phyloP scores from a whole-genome alignment of 2,888 invertebrate genomes.

The Mesochorus sp. region DNA sequence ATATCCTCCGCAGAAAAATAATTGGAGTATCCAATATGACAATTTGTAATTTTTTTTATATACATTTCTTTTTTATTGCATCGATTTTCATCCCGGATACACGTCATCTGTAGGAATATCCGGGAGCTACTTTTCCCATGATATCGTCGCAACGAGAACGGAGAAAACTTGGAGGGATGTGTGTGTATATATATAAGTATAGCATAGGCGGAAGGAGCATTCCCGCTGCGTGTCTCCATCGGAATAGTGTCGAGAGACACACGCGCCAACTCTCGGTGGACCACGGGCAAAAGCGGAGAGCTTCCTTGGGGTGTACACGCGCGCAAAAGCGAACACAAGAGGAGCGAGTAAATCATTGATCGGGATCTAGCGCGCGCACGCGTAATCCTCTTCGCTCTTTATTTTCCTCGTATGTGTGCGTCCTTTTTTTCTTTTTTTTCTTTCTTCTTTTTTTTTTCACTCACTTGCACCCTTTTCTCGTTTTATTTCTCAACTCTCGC shows the following conservation, averaged over 20 bases:
- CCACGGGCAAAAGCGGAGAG: not conserved
- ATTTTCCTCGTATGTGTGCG: constrained; percentile 23
- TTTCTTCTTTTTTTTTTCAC: not conserved
- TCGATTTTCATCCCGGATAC: not conserved
- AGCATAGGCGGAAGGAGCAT: not conserved
- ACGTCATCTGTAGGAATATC: constrained; percentile 3
- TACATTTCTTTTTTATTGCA: not conserved
- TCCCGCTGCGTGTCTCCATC: constrained; percentile 8
- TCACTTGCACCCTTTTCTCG: not conserved
- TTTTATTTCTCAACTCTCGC: constrained; percentile 32
- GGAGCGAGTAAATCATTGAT: constrained; percentile 69
- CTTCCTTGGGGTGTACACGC: constrained; percentile 22
- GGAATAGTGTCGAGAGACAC: constrained; percentile 33
- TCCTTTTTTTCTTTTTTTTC: not conserved
- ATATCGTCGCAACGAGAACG: not conserved
- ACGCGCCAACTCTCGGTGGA: constrained; percentile 31
- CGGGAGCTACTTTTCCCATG: constrained; percentile 42
- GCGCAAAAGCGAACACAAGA: constrained; percentile 12
- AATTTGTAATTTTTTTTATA: not conserved
- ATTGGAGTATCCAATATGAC: not conserved
- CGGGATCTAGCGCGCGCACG: constrained; percentile 66
- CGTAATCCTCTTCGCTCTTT: constrained; percentile 48
- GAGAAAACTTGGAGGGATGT: constrained; percentile 24
- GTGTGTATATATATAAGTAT: constrained; percentile 9
- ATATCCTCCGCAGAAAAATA: not conserved